Conservation (phyloP, 92 coral and sea anemone genomes). For the Actinostola sp. region DNA sequence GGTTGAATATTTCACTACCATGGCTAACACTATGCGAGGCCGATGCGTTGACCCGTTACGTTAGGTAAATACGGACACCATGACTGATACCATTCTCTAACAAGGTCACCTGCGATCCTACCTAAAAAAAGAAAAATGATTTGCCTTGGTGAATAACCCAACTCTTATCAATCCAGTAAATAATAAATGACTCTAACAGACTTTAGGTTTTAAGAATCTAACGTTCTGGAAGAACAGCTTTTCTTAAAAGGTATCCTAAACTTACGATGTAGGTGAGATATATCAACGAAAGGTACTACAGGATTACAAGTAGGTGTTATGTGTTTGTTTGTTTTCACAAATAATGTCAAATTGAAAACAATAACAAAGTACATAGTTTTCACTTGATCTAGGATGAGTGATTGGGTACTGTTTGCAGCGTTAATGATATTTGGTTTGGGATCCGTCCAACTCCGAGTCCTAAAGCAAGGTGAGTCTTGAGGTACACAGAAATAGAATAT, state of each 20-base stretch:
- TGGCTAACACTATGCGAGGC: too few species aligned
- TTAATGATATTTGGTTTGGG: not conserved
- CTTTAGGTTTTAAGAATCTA: too few species aligned
- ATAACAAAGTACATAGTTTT: too few species aligned
- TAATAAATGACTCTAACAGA: not conserved
- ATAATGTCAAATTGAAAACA: too few species aligned
- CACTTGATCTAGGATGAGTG: not conserved
- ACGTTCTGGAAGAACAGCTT: too few species aligned
- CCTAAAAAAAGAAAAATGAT: not conserved
- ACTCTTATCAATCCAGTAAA: not conserved
- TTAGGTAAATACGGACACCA: conserved; percentile 11
- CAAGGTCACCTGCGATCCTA: conserved; percentile 1
- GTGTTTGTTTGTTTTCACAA: too few species aligned
- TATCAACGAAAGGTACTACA: too few species aligned
- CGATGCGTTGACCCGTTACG: not conserved
- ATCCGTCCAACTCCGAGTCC: not conserved
- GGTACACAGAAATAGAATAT: not conserved
- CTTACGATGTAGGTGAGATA: too few species aligned
- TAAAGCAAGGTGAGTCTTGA: not conserved
- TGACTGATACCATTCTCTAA: not conserved
- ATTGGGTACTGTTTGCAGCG: too few species aligned
- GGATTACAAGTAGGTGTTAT: too few species aligned
- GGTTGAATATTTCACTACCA: not conserved
- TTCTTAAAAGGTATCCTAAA: too few species aligned
- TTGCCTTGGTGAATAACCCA: not conserved